Conservation (phyloP, 1,140 invertebrate genomes). For the Drosophila grimshawi region DNA sequence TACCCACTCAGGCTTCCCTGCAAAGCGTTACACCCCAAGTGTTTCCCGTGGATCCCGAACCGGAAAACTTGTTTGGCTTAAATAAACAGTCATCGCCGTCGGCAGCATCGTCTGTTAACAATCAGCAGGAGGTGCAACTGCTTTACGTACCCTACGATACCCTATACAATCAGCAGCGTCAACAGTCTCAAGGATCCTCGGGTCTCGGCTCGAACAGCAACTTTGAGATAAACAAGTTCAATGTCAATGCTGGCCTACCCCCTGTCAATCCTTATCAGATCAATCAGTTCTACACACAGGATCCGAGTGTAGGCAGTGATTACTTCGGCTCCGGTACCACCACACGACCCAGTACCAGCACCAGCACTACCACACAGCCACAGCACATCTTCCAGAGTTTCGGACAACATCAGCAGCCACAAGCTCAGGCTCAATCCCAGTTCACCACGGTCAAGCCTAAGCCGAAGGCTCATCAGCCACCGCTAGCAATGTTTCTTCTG, state of each 20-base stretch:
- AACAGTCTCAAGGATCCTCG: slow-evolving; percentile 42
- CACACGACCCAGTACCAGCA: slow-evolving; percentile 59
- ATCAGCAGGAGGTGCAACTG: slow-evolving; percentile 89
- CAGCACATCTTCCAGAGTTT: slow-evolving; percentile 84
- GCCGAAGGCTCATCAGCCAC: slow-evolving; percentile 91
- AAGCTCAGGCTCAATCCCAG: slow-evolving; percentile 38
- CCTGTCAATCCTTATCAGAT: slow-evolving; percentile 77
- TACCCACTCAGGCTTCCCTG: slow-evolving; percentile 66
- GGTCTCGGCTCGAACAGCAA: slow-evolving; percentile 37
- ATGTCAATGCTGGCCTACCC: slow-evolving; percentile 73
- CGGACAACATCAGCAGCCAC: slow-evolving; percentile 31
- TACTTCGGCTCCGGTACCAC: slow-evolving; percentile 64
- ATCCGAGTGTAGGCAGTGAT: slow-evolving; percentile 63
- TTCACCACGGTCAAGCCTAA: slow-evolving; percentile 85
- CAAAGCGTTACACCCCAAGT: slow-evolving; percentile 79
- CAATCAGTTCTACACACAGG: slow-evolving; percentile 81
- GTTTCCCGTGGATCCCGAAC: slow-evolving; percentile 67
- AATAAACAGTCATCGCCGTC: slow-evolving; percentile 47
- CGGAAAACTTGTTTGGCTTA: slow-evolving; percentile 53
- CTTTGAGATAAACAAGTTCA: slow-evolving; percentile 82
- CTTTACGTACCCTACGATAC: slow-evolving; percentile 92
- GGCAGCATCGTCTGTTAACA: slow-evolving; percentile 5
- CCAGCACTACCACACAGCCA: slow-evolving; percentile 84
- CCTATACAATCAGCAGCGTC: slow-evolving; percentile 86
- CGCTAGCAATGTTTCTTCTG: slow-evolving; percentile 91